Conservation (phyloP, 2,888 invertebrate genomes). For the Drosophila subquinaria region DNA sequence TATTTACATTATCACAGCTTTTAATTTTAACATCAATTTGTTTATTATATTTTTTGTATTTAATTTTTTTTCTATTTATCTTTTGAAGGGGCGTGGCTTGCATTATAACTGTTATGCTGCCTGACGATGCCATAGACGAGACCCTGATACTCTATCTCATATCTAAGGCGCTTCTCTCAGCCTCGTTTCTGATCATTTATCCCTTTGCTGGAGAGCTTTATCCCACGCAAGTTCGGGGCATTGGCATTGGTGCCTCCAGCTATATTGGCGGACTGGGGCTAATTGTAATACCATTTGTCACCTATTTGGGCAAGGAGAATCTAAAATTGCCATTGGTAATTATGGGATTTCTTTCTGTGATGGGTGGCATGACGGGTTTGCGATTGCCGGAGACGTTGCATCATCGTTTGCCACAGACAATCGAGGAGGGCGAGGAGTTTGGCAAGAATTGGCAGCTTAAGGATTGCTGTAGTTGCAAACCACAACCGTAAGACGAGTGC, state of each 20-base stretch:
- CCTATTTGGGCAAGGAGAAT: slow-evolving; percentile 94
- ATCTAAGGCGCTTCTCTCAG: slow-evolving; percentile 95
- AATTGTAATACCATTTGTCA: slow-evolving; percentile 95
- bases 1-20: neutral
- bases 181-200: slow-evolving; percentile 95
- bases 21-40: neutral
- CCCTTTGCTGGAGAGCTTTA: slow-evolving; percentile 97
- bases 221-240: slow-evolving; percentile 94
- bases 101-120: slow-evolving; percentile 93
- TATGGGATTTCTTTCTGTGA: slow-evolving; percentile 92
- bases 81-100: slow-evolving; percentile 91
- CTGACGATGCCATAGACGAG: slow-evolving; percentile 90
- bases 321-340: slow-evolving; percentile 93
- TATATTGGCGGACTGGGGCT: slow-evolving; percentile 95
- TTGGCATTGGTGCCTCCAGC: slow-evolving; percentile 96
- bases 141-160: slow-evolving; percentile 92
- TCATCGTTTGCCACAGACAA: slow-evolving; percentile 92
- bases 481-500: slow-evolving; percentile 87
- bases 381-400: slow-evolving; percentile 94
- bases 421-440: slow-evolving; percentile 95
- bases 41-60: neutral
- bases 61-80: slow-evolving; percentile 86
- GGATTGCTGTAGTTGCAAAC: slow-evolving; percentile 91
- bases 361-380: slow-evolving; percentile 92
- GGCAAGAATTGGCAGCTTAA: slow-evolving; percentile 92